Evolutionary conservation across 1,140 invertebrate species (phyloP), one percentile per base, ranked within the genome.

Genomic region (Agrilus planipennis): DNA sequence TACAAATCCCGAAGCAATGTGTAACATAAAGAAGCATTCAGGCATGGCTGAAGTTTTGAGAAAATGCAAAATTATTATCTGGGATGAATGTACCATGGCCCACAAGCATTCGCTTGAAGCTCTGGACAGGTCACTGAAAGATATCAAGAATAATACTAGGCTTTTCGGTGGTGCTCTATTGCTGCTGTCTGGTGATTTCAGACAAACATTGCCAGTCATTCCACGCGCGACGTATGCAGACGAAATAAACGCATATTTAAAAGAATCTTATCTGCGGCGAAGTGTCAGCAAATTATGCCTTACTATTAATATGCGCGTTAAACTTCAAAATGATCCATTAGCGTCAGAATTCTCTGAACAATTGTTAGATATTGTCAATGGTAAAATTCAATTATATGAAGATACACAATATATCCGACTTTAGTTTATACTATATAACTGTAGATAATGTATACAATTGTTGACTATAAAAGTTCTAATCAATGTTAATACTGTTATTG

Each of bases 161-260:
- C 34, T 20, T 18, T 35, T 54, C 41, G 50, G 51, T 18, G 42
- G 42, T 1, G 38, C 45, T 14, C 22, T 57, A 17, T 40, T 71
- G 46, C 38, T 68, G 36, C 47, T 67, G 16, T 48, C 60, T 44
- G 67, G 68, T 30, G 64, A 73, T 57, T 73, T 71, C 48, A 39
- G 65, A 27, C 64, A 73, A 55, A 70, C 54, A 14, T 46, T 48
- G 46, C 29, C 48, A 54, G 51, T 67, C 16, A 57, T 60, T 39
- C 57, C 51, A 42, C 23, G 23, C 23, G 69, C 62, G n/a, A 40
- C 47, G 50, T 49, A 50, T 34, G 62, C 62, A 38, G 59, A 71
- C 52, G 59, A 66, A 57, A 35, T 69, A 19, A 64, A 65, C 47
- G 48, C 53, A 32, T 60, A 48, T 44, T 32, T 65, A 40, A 68